phyloP scores from a whole-genome alignment of 1,140 invertebrate species.

The Drosophila azteca region DNA sequence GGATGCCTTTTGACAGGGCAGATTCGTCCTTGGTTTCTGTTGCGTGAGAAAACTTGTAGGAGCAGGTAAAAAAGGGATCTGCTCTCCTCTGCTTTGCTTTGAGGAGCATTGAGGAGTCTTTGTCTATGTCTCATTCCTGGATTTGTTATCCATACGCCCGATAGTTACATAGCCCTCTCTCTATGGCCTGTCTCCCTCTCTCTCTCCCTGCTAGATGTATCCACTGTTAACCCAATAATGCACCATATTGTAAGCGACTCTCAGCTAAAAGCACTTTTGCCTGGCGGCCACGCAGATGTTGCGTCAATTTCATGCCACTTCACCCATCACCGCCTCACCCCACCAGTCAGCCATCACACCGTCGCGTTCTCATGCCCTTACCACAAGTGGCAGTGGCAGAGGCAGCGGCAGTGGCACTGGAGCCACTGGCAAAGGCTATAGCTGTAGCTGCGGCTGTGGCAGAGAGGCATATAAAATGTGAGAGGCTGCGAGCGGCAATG shows the following conservation, averaged over 20 bases:
- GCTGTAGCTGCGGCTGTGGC: not conserved
- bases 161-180: too few relatives aligned
- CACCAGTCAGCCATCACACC: not conserved
- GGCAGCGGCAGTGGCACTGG: too few relatives aligned
- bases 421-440: too few relatives aligned
- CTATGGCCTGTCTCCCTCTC: too few relatives aligned
- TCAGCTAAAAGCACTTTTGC: slow-evolving; percentile 49
- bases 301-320: slow-evolving; percentile 60
- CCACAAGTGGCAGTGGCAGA: too few relatives aligned
- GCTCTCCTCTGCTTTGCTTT: too few relatives aligned
- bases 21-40: slow-evolving; percentile 7
- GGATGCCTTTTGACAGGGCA: slow-evolving; percentile 29
- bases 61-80: not conserved
- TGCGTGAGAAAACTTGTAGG: slow-evolving; percentile 41
- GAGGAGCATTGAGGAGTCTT: too few relatives aligned
- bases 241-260: slow-evolving; percentile 45
- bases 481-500: slow-evolving; percentile 61
- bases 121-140: too few relatives aligned
- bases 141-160: too few relatives aligned
- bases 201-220: slow-evolving; percentile 22
- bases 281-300: slow-evolving; percentile 54
- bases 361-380: not conserved
- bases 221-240: slow-evolving; percentile 49
- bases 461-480: slow-evolving; percentile 55
- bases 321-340: slow-evolving; percentile 6